Conservation (phyloP, 2,113 vertebrate genomes). For the Kobus ellipsiprymnus region DNA sequence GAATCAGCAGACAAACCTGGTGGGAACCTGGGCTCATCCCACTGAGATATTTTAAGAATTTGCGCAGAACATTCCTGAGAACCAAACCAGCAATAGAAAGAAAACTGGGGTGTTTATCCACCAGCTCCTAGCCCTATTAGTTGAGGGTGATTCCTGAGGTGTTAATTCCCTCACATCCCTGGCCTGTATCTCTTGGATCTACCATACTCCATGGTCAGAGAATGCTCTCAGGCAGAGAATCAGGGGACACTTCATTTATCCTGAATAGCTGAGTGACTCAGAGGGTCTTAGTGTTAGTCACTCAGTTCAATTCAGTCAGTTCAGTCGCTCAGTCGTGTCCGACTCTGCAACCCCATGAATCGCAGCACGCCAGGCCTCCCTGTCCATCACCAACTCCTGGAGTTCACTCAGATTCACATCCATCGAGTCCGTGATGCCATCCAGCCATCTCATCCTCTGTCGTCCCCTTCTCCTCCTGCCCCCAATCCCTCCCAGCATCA, state of each 20-base stretch:
- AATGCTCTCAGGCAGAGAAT: background rate
- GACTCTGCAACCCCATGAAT: no score
- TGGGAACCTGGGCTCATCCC: background rate
- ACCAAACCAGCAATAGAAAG: background rate
- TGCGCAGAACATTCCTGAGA: background rate
- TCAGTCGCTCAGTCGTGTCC: no score
- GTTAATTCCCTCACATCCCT: background rate
- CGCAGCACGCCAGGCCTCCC: no score
- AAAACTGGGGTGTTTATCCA: background rate
- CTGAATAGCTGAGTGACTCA: background rate
- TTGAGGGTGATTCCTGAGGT: background rate
- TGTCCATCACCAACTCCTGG: no score
- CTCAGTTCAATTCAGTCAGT: background rate
- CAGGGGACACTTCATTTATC: background rate
- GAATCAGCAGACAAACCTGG: background rate
- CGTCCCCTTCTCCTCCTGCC: no score
- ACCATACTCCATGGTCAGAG: background rate
- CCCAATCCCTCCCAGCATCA: no score
- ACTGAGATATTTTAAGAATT: background rate
- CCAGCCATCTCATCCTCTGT: no score
- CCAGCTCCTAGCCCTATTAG: background rate
- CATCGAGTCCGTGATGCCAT: no score
- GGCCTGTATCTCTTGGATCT: background rate
- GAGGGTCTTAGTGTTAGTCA: background rate
- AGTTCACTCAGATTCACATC: no score